A percentile compares a stretch with the other conserved stretches of the same genome.
Conservation (phyloP, 1,140 invertebrate genomes). For the Magallana angulata region DNA sequence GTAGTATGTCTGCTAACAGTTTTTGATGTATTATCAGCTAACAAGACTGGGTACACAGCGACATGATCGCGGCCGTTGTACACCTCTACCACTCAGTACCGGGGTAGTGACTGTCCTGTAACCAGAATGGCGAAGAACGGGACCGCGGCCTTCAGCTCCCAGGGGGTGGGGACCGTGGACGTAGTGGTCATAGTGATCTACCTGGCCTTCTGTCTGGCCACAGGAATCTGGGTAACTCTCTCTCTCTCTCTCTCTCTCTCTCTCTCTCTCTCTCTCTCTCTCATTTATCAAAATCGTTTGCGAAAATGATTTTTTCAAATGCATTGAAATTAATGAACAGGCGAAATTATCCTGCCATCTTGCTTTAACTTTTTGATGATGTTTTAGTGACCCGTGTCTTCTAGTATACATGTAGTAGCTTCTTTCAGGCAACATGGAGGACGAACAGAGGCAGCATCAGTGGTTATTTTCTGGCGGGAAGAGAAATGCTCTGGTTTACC, state of each 20-base stretch:
- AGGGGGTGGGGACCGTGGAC: conserved; percentile 56
- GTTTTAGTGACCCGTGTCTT: too few relatives aligned
- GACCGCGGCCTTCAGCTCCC: conserved; percentile 52
- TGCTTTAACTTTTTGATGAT: too few relatives aligned
- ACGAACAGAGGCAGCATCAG: conserved; percentile 70
- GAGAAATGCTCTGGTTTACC: conserved; percentile 80
- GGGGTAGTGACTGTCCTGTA: not conserved
- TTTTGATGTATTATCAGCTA: conserved; percentile 24
- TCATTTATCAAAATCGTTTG: not conserved
- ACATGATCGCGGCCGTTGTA: not conserved
- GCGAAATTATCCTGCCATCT: too few relatives aligned
- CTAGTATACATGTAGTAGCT: too few relatives aligned
- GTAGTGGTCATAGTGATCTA: conserved; percentile 61
- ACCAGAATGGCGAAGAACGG: conserved; percentile 38
- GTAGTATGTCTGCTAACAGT: not conserved
- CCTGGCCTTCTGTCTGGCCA: conserved; percentile 56
- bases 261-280: conserved; percentile 38
- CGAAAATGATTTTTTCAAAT: too few relatives aligned
- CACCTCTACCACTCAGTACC: not conserved
- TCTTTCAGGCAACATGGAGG: conserved; percentile 70
- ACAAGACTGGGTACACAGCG: conserved; percentile 7
- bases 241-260: conserved; percentile 40
- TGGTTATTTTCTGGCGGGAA: conserved; percentile 83
- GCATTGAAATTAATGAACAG: too few relatives aligned
- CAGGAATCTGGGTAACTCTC: conserved; percentile 62